Conservation (phyloP, 2,113 vertebrate genomes). For the Pipra filicauda region DNA sequence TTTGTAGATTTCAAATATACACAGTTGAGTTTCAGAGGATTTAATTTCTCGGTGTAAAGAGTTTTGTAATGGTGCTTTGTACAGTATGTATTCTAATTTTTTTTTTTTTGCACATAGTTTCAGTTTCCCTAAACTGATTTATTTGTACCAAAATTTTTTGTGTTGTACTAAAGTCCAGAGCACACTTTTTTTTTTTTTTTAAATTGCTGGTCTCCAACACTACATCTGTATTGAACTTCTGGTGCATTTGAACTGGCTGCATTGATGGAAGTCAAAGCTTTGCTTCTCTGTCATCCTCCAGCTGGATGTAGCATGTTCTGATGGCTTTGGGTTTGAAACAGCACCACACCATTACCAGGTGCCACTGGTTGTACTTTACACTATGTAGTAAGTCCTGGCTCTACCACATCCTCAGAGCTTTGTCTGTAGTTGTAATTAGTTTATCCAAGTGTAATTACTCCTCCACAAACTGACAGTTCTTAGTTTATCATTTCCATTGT, state of each 20-base stretch:
- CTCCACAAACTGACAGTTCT: conserved; percentile 75
- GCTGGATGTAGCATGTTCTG: conserved; percentile 49
- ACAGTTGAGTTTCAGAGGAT: conserved; percentile 68
- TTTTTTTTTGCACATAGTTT: conserved; percentile 81
- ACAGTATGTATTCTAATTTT: conserved; percentile 76
- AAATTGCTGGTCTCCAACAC: conserved; percentile 64
- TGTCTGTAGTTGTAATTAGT: conserved; percentile 77
- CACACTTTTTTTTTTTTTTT: conserved; percentile 59
- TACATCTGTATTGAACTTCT: conserved; percentile 69
- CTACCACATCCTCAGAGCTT: conserved; percentile 73
- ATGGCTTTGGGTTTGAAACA: conserved; percentile 48
- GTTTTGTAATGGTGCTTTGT: conserved; percentile 75
- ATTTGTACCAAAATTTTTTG: conserved; percentile 67
- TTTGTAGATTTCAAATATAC: conserved; percentile 67
- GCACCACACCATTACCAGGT: conserved; percentile 53
- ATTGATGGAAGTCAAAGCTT: conserved; percentile 52
- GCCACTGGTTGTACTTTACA: conserved; percentile 63
- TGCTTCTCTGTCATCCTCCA: conserved; percentile 46
- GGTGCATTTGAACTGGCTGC: conserved; percentile 65
- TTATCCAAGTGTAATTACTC: conserved; percentile 74
- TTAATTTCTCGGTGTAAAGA: conserved; percentile 75
- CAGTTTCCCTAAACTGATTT: conserved; percentile 73
- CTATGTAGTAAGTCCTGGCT: conserved; percentile 64
- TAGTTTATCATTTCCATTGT: conserved; percentile 79
- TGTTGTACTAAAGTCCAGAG: conserved; percentile 72